phyloP scores from a whole-genome alignment of 2,113 vertebrate genomes.

The Heterotis niloticus region DNA sequence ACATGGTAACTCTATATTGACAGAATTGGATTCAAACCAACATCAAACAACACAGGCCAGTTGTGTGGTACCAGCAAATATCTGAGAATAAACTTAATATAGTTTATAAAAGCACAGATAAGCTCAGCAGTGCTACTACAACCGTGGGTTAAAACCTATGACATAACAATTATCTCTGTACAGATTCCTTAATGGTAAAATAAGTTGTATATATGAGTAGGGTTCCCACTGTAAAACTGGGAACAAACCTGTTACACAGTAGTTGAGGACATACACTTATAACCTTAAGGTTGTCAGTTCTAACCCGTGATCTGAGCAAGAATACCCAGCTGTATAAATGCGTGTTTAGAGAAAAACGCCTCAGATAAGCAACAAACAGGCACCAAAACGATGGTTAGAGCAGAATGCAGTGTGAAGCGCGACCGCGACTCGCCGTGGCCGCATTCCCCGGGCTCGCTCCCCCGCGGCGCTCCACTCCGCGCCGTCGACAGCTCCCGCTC shows the following conservation, averaged over 20 bases:
- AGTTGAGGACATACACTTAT: too few relatives aligned
- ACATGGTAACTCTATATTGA: neutral
- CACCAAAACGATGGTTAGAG: neutral
- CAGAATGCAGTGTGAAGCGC: neutral
- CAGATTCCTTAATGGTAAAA: too few relatives aligned
- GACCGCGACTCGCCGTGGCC: neutral
- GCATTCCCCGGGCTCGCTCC: neutral
- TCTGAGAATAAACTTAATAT: neutral
- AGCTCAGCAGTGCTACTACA: neutral
- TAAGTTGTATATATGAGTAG: too few relatives aligned
- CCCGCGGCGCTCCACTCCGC: constrained; percentile 25
- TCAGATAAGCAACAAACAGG: neutral
- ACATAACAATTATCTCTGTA: too few relatives aligned
- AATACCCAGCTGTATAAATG: neutral
- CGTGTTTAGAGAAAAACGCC: neutral
- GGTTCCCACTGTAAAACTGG: too few relatives aligned
- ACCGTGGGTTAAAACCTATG: too few relatives aligned
- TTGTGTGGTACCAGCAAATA: neutral
- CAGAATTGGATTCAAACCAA: neutral
- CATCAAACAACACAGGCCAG: too few relatives aligned
- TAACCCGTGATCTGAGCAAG: too few relatives aligned
- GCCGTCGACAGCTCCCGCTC: constrained; percentile 43
- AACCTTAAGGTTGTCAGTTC: too few relatives aligned
- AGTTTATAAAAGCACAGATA: neutral
- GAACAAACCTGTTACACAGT: too few relatives aligned